A percentile compares a stretch with the other conserved stretches of the same genome.
Evolutionary conservation across 2,888 invertebrate species (phyloP).

Genomic region (Glaucopsyche alexis): DNA sequence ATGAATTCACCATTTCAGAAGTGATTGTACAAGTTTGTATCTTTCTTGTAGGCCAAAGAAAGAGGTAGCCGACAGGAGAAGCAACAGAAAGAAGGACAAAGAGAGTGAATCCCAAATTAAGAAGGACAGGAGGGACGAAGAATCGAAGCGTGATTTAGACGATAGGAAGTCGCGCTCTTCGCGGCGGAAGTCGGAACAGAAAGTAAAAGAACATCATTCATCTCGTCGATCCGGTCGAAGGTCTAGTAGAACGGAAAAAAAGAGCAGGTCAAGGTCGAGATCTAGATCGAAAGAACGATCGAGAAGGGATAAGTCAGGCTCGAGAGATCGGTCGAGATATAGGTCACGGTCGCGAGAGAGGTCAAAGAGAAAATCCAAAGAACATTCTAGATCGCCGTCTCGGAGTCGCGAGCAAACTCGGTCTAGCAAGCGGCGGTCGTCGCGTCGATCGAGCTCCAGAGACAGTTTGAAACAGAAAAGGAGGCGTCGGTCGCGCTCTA

Average conservation of each 20-base stretch:
- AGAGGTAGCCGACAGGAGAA: conserved; percentile 46
- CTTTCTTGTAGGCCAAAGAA: conserved; percentile 43
- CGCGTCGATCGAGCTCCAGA: conserved; percentile 42
- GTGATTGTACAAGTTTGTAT: background rate
- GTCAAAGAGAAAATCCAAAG: conserved; percentile 53
- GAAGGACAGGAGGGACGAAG: conserved; percentile 49
- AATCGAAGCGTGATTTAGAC: conserved; percentile 60
- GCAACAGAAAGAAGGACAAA: conserved; percentile 42
- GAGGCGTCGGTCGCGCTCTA: conserved; percentile 45
- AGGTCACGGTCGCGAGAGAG: conserved; percentile 59
- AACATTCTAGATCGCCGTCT: conserved; percentile 55
- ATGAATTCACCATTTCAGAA: background rate
- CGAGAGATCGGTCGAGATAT: conserved; percentile 52
- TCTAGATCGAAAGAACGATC: conserved; percentile 58
- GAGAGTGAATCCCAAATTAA: conserved; percentile 49
- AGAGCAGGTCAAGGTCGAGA: conserved; percentile 50
- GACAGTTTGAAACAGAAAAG: conserved; percentile 42
- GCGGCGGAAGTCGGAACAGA: conserved; percentile 55
- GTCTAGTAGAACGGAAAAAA: conserved; percentile 47
- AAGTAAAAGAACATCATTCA: conserved; percentile 56
- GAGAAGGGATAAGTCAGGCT: conserved; percentile 54
- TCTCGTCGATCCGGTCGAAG: conserved; percentile 46
- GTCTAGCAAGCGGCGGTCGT: conserved; percentile 46
- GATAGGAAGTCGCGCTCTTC: conserved; percentile 60
- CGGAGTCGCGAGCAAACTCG: conserved; percentile 51